phyloP scores from a whole-genome alignment of 92 coral and sea anemone species.

The Scolanthus callimorphus region DNA sequence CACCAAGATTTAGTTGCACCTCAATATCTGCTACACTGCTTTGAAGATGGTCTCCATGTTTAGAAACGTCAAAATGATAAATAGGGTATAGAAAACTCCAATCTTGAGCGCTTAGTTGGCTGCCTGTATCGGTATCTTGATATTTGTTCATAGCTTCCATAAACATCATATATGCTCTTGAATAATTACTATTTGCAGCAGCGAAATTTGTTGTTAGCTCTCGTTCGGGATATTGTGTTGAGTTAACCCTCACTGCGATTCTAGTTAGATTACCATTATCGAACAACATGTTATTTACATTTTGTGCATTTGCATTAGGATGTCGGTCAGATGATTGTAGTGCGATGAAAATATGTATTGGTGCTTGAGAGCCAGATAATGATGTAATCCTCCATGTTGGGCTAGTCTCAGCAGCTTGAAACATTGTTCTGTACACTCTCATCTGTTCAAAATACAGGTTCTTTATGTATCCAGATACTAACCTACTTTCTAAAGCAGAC shows the following conservation, averaged over 20 bases:
- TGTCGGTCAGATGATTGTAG: conserved; percentile 7
- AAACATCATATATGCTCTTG: conserved; percentile 9
- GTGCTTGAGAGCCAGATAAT: neutral
- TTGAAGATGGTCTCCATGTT: neutral
- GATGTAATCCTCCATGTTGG: conserved; percentile 16
- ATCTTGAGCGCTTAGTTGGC: neutral
- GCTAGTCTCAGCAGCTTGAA: conserved; percentile 2
- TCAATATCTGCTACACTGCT: neutral
- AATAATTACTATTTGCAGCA: conserved; percentile 3
- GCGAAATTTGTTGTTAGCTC: conserved; percentile 9
- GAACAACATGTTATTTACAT: conserved; percentile 11
- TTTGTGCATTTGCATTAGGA: conserved; percentile 5
- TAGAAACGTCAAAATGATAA: neutral
- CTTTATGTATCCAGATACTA: conserved; percentile 11
- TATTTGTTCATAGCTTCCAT: conserved; percentile 8
- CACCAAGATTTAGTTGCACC: neutral
- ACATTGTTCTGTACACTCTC: conserved; percentile 11
- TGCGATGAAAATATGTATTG: conserved; percentile 6
- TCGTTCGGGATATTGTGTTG: conserved; percentile 7
- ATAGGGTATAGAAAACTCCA: neutral
- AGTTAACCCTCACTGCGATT: conserved; percentile 5
- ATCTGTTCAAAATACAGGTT: conserved; percentile 16
- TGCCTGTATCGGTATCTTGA: conserved; percentile 2
- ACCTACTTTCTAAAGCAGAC: conserved; percentile 1
- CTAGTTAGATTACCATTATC: conserved; percentile 23